phyloP scores from a whole-genome alignment of 92 coral and sea anemone genomes.

The Meandrina meandrites region DNA sequence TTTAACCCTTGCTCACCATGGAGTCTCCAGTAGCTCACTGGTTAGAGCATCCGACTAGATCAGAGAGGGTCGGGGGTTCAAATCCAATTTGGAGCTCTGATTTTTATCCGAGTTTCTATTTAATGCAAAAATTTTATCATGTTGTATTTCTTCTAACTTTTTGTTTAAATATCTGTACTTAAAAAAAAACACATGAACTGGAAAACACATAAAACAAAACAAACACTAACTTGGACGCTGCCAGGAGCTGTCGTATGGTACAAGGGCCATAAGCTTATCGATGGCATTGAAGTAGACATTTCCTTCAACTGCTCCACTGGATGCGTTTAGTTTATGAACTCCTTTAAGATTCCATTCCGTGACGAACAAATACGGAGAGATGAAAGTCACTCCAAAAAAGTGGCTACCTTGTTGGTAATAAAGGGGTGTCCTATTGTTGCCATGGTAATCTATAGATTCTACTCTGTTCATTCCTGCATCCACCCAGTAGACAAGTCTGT shows the following conservation, averaged over 20 bases:
- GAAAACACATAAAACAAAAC: too few species aligned
- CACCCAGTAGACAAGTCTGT: slow-evolving; percentile 53
- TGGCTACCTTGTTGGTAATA: slow-evolving; percentile 8
- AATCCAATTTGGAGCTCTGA: too few species aligned
- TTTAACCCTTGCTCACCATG: too few species aligned
- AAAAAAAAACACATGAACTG: too few species aligned
- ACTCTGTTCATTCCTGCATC: slow-evolving; percentile 53
- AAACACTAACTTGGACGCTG: background rate
- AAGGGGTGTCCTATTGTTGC: slow-evolving; percentile 27
- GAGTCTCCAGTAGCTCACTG: too few species aligned
- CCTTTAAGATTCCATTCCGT: slow-evolving; percentile 29
- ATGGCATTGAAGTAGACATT: background rate
- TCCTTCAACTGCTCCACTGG: background rate
- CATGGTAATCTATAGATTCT: slow-evolving; percentile 57
- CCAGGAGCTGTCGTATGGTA: background rate
- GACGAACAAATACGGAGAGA: slow-evolving; percentile 37
- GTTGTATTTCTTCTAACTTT: too few species aligned
- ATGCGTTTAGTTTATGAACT: background rate
- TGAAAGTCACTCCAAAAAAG: slow-evolving; percentile 41
- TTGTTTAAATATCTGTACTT: too few species aligned
- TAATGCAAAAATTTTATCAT: too few species aligned
- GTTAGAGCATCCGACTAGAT: too few species aligned
- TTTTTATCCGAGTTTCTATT: too few species aligned
- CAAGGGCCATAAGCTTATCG: background rate
- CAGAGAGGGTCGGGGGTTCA: too few species aligned